Percentiles rank a stretch among this genome's conserved stretches.
These are phyloP conservation scores for Raillietiella orientalis DNA, from an alignment of 2,888 invertebrate genomes.

Conservation along the genomic window DNA sequence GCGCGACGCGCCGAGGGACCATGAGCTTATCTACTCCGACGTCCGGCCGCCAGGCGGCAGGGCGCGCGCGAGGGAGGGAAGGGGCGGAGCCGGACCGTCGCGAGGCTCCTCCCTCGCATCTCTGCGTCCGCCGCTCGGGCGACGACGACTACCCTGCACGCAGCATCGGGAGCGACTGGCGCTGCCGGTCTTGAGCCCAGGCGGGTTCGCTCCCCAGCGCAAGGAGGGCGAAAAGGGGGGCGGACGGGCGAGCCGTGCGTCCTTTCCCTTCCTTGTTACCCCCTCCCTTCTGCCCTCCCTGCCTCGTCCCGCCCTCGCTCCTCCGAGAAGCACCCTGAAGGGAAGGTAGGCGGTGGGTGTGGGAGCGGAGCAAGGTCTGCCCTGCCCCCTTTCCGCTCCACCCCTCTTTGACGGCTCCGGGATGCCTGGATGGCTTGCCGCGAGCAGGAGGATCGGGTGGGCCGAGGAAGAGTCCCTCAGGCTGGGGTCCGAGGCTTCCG, in stretches of 20 bases:
- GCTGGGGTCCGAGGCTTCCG: conserved; percentile 8
- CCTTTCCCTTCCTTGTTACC: conserved; percentile 1
- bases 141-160: background rate
- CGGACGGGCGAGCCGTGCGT: too few species aligned
- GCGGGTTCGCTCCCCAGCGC: too few species aligned
- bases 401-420: too few species aligned
- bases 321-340: too few species aligned
- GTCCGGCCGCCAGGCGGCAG: conserved; percentile 2
- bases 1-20: too few species aligned
- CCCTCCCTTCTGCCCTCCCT: conserved; percentile 2
- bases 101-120: conserved; percentile 2
- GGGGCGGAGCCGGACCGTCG: conserved; percentile 1
- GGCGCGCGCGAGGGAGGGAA: background rate
- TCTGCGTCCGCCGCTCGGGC: conserved; percentile 2
- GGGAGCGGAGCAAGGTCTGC: too few species aligned
- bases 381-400: too few species aligned
- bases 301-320: conserved; percentile 1
- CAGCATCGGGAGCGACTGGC: conserved; percentile 3
- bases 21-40: background rate
- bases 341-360: too few species aligned
- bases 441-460: too few species aligned
- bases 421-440: too few species aligned
- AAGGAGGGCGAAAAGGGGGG: too few species aligned
- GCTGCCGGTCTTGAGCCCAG: too few species aligned
- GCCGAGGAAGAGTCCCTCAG: conserved; percentile 34